Conservation (phyloP, 2,113 vertebrate genomes). For the Motacilla tschutschensis region DNA sequence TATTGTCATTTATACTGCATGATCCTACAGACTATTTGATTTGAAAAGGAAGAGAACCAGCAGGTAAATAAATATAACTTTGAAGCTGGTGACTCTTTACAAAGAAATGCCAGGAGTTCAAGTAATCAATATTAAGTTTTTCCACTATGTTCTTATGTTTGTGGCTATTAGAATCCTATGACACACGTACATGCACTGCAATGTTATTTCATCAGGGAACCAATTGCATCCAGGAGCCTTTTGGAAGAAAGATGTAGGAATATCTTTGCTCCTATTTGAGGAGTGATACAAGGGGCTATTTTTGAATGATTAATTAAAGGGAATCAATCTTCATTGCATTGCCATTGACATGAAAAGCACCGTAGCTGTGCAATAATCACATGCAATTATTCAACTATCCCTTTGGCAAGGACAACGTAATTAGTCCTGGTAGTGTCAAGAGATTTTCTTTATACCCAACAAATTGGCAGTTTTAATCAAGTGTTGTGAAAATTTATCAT, state of each 20-base stretch:
- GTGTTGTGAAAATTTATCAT: conserved; percentile 79
- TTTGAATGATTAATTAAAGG: conserved; percentile 83
- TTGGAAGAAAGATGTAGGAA: conserved; percentile 72
- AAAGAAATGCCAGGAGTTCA: conserved; percentile 1
- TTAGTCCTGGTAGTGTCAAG: conserved; percentile 78
- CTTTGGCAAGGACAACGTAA: conserved; percentile 82
- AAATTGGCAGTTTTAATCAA: conserved; percentile 82
- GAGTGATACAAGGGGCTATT: conserved; percentile 66
- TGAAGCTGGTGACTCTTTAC: not conserved
- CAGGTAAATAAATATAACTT: conserved; percentile 17
- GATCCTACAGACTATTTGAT: not conserved
- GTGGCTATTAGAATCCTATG: not conserved
- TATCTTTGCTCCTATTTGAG: conserved; percentile 67
- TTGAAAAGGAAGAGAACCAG: not conserved
- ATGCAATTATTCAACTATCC: conserved; percentile 81
- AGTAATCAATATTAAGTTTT: not conserved
- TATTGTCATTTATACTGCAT: not conserved
- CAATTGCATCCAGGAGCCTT: conserved; percentile 49
- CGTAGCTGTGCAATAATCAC: conserved; percentile 75
- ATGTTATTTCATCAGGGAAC: conserved; percentile 63
- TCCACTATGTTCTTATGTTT: not conserved
- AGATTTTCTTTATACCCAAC: conserved; percentile 79
- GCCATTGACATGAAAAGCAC: conserved; percentile 74
- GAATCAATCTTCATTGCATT: conserved; percentile 82
- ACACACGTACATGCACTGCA: not conserved